phyloP scores from a whole-genome alignment of 1,140 invertebrate genomes.

The Anoplolepis gracilipes region DNA sequence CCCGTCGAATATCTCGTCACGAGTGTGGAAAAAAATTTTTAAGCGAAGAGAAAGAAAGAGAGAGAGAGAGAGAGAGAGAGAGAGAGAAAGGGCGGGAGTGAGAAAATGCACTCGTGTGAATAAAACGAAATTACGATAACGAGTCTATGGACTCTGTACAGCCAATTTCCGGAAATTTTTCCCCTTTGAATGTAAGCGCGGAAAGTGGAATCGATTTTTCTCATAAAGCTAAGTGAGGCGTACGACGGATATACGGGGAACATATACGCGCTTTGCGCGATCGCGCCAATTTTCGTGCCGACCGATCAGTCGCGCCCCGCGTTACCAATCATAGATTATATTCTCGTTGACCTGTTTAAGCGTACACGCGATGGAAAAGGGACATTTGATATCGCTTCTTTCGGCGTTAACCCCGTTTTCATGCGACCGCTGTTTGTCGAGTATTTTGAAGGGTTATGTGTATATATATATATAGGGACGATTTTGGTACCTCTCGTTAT shows the following conservation, averaged over 20 bases:
- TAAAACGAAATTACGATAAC: conserved; percentile 39
- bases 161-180: conserved; percentile 50
- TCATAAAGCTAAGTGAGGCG: neutral
- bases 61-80: neutral
- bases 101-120: neutral
- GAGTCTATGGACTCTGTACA: conserved; percentile 47
- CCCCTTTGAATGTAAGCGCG: conserved; percentile 27
- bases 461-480: neutral
- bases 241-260: neutral
- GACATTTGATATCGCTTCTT: conserved; percentile 45
- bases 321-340: conserved; percentile 45
- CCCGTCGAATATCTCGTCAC: conserved; percentile 53
- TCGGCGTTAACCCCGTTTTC: conserved; percentile 36
- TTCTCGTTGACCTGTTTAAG: conserved; percentile 42
- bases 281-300: conserved; percentile 15
- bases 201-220: conserved; percentile 28
- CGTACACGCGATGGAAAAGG: conserved; percentile 37
- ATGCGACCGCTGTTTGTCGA: conserved; percentile 12
- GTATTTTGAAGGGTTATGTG: neutral
- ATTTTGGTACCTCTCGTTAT: conserved; percentile 6
- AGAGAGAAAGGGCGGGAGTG: neutral
- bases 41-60: neutral
- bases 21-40: conserved; percentile 43
- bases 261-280: neutral
- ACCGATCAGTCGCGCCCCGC: conserved; percentile 16